Conservation (phyloP, 1,140 invertebrate genomes). For the Maconellicoccus hirsutus region DNA sequence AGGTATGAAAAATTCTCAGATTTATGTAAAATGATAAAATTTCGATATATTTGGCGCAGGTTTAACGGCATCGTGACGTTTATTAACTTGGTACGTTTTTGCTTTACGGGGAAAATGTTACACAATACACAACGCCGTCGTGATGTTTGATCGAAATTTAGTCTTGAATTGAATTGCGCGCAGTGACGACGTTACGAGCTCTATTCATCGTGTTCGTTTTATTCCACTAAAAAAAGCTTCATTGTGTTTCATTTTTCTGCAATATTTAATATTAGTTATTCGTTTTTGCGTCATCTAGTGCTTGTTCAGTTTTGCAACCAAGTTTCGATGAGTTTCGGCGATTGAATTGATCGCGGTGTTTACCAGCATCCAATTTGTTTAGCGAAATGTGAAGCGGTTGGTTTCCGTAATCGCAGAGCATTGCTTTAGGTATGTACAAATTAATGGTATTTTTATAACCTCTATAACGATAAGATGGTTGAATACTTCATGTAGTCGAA, state of each 20-base stretch:
- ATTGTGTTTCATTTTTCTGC: neutral
- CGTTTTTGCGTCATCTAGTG: no score
- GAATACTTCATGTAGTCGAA: neutral
- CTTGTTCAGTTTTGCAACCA: no score
- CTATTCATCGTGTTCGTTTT: neutral
- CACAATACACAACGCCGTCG: neutral
- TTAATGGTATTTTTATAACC: neutral
- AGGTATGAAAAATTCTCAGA: no score
- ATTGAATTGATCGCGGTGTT: no score
- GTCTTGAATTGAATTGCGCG: neutral
- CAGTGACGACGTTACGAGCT: neutral
- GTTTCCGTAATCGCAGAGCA: neutral
- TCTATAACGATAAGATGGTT: neutral
- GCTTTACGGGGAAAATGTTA: neutral
- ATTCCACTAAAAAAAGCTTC: no score
- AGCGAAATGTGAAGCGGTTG: neutral
- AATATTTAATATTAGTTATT: neutral
- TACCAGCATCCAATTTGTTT: no score
- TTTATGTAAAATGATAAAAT: neutral
- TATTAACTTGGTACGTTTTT: neutral
- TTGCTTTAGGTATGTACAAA: neutral
- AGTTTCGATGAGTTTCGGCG: neutral
- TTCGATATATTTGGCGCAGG: neutral
- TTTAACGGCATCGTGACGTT: neutral
- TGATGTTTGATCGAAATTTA: neutral